Conservation (phyloP, 1,140 invertebrate species). For the Teleopsis dalmanni region DNA sequence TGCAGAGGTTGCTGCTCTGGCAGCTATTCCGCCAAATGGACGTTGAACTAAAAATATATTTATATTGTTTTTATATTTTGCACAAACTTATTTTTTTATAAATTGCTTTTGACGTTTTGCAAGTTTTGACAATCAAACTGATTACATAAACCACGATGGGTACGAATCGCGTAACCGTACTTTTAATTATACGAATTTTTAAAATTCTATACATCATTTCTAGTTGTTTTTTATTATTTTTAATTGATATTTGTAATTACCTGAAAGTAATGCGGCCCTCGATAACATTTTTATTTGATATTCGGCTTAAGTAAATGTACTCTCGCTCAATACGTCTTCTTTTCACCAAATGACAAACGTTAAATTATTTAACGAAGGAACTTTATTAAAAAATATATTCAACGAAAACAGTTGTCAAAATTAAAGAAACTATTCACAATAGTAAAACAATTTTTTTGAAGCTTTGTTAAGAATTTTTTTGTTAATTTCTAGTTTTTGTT, state of each 20-base stretch:
- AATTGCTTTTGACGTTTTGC: conserved; percentile 12
- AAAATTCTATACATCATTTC: not conserved
- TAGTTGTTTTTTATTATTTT: not conserved
- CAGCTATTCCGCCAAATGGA: conserved; percentile 35
- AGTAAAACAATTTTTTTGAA: too few species aligned
- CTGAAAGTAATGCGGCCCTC: conserved; percentile 46
- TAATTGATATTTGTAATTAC: conserved; percentile 27
- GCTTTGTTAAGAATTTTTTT: too few species aligned
- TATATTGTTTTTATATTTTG: conserved; percentile 3
- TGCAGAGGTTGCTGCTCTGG: conserved; percentile 33
- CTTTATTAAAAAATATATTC: too few species aligned
- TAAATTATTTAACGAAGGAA: too few species aligned
- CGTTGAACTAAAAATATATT: conserved; percentile 35
- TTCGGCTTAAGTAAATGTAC: too few species aligned
- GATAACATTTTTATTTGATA: conserved; percentile 45
- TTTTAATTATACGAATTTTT: not conserved
- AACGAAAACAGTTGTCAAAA: too few species aligned
- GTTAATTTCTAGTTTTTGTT: too few species aligned
- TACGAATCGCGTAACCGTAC: conserved; percentile 21
- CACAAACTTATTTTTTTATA: not conserved
- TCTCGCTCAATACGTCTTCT: too few species aligned
- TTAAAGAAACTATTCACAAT: too few species aligned
- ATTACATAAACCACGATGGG: conserved; percentile 46
- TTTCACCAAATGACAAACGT: too few species aligned
- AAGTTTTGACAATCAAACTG: conserved; percentile 16